A percentile compares a stretch with the other conserved stretches of the same genome.
phyloP scores from a whole-genome alignment of 2,113 vertebrate species.

The Merops nubicus region DNA sequence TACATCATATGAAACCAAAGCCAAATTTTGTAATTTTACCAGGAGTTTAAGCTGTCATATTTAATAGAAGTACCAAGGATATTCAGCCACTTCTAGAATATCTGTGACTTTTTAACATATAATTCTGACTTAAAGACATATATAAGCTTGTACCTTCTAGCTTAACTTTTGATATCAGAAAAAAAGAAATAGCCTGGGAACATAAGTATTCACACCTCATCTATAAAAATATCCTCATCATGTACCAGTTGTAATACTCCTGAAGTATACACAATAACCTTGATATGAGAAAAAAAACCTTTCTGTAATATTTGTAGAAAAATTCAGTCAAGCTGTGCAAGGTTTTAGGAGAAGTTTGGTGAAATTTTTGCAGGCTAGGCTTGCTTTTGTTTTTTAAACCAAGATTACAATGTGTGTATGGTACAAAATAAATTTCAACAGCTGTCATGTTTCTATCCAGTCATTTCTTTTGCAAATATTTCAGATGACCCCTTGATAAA shows the following conservation, averaged over 20 bases:
- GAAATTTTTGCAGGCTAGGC: neutral
- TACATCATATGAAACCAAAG: neutral
- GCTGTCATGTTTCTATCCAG: neutral
- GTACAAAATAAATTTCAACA: neutral
- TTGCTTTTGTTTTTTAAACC: neutral
- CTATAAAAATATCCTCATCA: neutral
- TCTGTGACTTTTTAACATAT: neutral
- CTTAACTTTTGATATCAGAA: neutral
- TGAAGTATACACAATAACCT: neutral
- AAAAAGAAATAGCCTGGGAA: neutral
- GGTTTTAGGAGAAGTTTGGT: neutral
- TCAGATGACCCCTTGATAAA: neutral
- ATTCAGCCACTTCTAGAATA: neutral
- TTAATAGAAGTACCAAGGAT: neutral
- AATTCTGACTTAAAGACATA: neutral
- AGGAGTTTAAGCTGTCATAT: neutral
- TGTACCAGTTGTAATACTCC: neutral
- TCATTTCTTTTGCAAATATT: neutral
- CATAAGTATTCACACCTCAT: neutral
- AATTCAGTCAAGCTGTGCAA: neutral
- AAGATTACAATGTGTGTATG: neutral
- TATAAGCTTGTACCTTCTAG: neutral
- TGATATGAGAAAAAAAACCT: rapidly evolving
- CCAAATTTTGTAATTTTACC: neutral
- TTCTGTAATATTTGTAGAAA: neutral